Percentiles rank a stretch among this genome's conserved stretches.
phyloP scores from a whole-genome alignment of 2,113 vertebrate species.

The Hemiscyllium ocellatum region DNA sequence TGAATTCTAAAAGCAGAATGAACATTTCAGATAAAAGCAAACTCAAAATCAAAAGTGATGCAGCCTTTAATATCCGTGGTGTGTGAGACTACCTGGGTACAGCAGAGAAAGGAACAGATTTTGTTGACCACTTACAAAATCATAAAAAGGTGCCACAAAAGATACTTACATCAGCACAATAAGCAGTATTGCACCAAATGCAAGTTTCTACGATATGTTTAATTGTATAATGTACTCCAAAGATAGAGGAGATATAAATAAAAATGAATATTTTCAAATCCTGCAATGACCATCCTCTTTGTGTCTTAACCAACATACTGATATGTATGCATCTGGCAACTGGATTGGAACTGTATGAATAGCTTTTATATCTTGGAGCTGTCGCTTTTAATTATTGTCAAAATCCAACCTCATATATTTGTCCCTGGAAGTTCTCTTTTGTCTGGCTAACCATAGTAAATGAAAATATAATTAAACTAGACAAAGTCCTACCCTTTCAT shows the following conservation, averaged over 20 bases:
- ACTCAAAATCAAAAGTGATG: background rate
- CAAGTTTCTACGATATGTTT: background rate
- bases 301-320: background rate
- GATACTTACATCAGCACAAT: background rate
- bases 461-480: background rate
- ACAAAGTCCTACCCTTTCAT: too few species aligned
- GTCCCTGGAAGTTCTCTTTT: background rate
- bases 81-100: background rate
- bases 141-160: background rate
- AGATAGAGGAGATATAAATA: background rate
- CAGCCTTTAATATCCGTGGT: background rate
- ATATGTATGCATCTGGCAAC: background rate
- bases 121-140: background rate
- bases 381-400: background rate
- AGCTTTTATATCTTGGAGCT: background rate
- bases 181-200: background rate
- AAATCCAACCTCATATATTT: background rate
- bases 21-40: background rate
- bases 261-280: background rate
- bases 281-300: background rate
- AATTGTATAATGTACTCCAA: background rate
- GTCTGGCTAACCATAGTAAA: background rate
- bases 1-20: background rate
- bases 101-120: background rate
- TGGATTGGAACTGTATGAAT: background rate